Percentiles rank a stretch among this genome's conserved stretches.
Conservation (phyloP, 2,888 invertebrate genomes). For the Heliconius erato region DNA sequence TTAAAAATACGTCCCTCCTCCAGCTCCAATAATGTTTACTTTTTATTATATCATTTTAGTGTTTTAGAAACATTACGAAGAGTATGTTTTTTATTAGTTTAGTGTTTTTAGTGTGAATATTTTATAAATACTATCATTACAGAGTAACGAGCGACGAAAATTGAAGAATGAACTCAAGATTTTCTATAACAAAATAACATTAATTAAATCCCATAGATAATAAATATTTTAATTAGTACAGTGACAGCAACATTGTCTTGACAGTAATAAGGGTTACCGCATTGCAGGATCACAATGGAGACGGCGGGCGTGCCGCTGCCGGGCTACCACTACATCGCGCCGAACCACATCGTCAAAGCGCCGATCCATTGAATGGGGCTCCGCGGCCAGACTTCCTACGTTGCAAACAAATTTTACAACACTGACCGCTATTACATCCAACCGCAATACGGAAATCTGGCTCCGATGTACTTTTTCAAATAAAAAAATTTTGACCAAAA, state of each 20-base stretch:
- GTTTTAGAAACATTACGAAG: slow-evolving; percentile 3
- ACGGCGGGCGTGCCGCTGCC: slow-evolving; percentile 96
- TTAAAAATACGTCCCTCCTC: slow-evolving; percentile 39
- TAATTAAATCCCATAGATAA: not conserved
- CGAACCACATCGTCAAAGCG: slow-evolving; percentile 96
- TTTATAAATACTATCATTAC: not conserved
- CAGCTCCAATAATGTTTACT: slow-evolving; percentile 28
- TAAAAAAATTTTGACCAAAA: slow-evolving; percentile 70
- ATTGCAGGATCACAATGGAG: slow-evolving; percentile 97
- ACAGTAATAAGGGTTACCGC: slow-evolving; percentile 38
- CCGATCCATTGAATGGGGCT: slow-evolving; percentile 92
- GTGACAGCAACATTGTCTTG: not conserved
- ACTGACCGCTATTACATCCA: slow-evolving; percentile 61
- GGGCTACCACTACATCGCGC: slow-evolving; percentile 96
- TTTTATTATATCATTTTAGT: slow-evolving; percentile 7
- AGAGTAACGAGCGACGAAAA: slow-evolving; percentile 16
- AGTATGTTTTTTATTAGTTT: slow-evolving; percentile 20
- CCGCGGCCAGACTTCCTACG: slow-evolving; percentile 70
- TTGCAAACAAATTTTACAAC: slow-evolving; percentile 65
- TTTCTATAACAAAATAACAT: slow-evolving; percentile 1
- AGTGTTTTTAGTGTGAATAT: not conserved
- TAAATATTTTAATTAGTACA: not conserved
- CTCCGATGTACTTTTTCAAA: slow-evolving; percentile 79
- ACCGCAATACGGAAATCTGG: slow-evolving; percentile 74
- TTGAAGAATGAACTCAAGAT: slow-evolving; percentile 10